A percentile compares a stretch with the other conserved stretches of the same genome.
These are phyloP conservation scores for Pheosia gnoma DNA, from an alignment of 2,888 invertebrate genomes.

Conservation along the genomic window DNA sequence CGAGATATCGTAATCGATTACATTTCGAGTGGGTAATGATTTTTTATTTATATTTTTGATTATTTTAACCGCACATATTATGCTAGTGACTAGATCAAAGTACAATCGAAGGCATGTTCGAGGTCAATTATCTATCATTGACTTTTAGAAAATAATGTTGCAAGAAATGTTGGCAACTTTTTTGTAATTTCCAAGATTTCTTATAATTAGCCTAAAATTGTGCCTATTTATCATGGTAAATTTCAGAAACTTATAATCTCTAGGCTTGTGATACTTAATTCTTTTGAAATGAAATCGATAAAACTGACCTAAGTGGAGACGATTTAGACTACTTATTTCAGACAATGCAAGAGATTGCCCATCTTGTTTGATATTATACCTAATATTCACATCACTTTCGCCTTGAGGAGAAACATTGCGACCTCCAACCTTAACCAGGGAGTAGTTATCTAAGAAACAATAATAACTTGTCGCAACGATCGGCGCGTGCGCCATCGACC, in stretches of 20 bases:
- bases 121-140: background rate
- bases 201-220: constrained; percentile 7
- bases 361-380: too few species aligned
- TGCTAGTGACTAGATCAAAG: background rate
- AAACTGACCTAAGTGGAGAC: too few species aligned
- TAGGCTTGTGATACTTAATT: too few species aligned
- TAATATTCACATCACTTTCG: too few species aligned
- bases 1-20: constrained; percentile 25
- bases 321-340: too few species aligned
- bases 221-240: background rate
- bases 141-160: background rate
- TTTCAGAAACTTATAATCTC: background rate
- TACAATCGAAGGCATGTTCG: background rate
- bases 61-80: background rate
- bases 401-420: constrained; percentile 30
- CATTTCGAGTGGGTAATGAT: constrained; percentile 4
- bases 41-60: background rate
- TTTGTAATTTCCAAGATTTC: background rate
- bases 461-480: constrained; percentile 53
- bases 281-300: too few species aligned
- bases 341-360: too few species aligned
- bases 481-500: constrained; percentile 45
- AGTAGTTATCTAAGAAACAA: constrained; percentile 57
- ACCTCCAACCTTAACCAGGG: constrained; percentile 51
- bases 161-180: background rate